These are phyloP conservation scores for Melinaea menophilus DNA, from an alignment of 2,888 invertebrate species.

Conservation along the genomic window DNA sequence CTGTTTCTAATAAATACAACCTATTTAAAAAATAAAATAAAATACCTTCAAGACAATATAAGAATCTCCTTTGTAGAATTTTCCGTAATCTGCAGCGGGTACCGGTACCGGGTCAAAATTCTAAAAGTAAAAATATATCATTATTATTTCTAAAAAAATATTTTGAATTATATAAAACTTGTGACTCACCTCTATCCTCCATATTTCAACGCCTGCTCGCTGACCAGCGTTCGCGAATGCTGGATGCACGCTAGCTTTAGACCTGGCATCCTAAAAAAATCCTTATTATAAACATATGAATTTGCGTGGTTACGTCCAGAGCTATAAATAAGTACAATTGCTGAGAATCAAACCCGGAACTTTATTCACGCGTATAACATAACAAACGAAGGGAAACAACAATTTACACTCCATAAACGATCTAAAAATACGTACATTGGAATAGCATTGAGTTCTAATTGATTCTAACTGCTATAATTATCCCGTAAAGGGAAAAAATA, in stretches of 20 bases:
- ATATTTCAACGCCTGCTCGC: constrained; percentile 84
- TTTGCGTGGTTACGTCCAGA: too few relatives aligned
- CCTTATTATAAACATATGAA: too few relatives aligned
- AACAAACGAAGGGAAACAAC: too few relatives aligned
- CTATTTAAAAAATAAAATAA: background rate
- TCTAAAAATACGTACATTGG: too few relatives aligned
- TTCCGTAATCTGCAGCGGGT: constrained; percentile 84
- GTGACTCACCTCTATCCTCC: constrained; percentile 87
- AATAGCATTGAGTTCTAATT: too few relatives aligned
- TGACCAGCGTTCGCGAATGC: constrained; percentile 86
- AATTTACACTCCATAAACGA: too few relatives aligned
- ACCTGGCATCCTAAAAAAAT: constrained; percentile 56
- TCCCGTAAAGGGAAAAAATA: too few relatives aligned
- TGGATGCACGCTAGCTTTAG: constrained; percentile 71
- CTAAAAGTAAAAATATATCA: constrained; percentile 64
- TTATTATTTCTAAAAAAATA: background rate
- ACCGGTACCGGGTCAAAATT: constrained; percentile 88
- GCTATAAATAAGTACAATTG: too few relatives aligned
- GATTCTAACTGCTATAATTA: too few relatives aligned
- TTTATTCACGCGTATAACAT: too few relatives aligned
- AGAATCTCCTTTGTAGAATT: constrained; percentile 91
- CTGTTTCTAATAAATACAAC: background rate
- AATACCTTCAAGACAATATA: constrained; percentile 89
- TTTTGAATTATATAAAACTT: constrained; percentile 15
- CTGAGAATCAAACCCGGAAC: too few relatives aligned